Conservation (phyloP, 64 coral and sea anemone genomes). For the Stylophora pistillata region DNA sequence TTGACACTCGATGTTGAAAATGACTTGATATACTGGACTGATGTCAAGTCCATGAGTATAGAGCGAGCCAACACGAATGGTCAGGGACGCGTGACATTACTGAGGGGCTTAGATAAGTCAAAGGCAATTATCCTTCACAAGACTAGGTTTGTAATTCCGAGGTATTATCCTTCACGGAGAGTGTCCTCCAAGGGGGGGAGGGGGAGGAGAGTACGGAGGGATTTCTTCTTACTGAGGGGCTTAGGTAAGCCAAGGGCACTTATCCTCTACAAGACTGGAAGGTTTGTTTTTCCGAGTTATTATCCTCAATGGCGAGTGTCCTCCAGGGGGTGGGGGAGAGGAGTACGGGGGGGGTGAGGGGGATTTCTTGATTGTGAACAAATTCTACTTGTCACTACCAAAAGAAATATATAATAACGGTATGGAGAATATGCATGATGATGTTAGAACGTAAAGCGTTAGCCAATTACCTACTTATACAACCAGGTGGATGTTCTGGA, state of each 20-base stretch:
- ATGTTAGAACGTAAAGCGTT: background rate
- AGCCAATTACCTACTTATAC: background rate
- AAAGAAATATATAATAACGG: too few relatives aligned
- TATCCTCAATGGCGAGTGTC: background rate
- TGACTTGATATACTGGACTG: constrained; percentile 86
- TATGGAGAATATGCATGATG: background rate
- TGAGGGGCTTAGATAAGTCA: constrained; percentile 44
- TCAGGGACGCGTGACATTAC: background rate
- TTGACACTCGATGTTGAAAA: constrained; percentile 55
- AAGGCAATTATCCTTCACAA: constrained; percentile 56
- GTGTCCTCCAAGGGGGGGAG: too few relatives aligned
- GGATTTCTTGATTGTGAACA: too few relatives aligned
- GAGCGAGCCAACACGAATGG: constrained; percentile 66
- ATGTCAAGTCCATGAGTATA: constrained; percentile 23
- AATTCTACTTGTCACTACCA: too few relatives aligned
- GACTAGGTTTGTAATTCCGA: background rate
- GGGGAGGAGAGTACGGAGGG: too few relatives aligned
- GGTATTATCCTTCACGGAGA: too few relatives aligned
- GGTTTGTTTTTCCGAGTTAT: constrained; percentile 34
- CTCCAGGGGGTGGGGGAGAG: too few relatives aligned
- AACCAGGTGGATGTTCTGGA: constrained; percentile 76
- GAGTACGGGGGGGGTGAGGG: background rate
- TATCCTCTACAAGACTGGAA: constrained; percentile 50
- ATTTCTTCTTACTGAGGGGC: too few relatives aligned
- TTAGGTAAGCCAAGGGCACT: constrained; percentile 78